Evolutionary conservation across 2,113 vertebrate genomes (phyloP), one percentile per base, ranked within the genome.

Genomic region (Sminthopsis crassicaudata): DNA sequence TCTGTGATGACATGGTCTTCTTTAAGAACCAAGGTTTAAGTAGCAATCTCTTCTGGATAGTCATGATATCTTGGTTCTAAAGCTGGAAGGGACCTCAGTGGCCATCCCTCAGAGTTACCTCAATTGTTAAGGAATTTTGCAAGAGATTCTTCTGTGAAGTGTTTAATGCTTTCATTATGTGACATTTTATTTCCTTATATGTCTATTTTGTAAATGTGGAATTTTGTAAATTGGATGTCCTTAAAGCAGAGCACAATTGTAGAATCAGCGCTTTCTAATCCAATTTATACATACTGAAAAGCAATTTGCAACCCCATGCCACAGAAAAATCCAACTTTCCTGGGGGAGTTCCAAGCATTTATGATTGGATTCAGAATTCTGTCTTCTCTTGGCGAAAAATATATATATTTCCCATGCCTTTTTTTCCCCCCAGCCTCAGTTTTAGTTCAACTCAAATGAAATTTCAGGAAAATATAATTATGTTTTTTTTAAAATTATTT

Each of bases 401-500:
- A 50, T 50, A 36, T 54, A 89, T 48, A 24, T 48, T 46, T 46
- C 23, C 25, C 46, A 3, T 55, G 24, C 60, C 60, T 94, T 91
- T 90, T 48, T 54, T 94, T 94, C 30, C 93, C 94, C 27, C 46
- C 25, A 60, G 27, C 16, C 93, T 53, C 90, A 93, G 90, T 23
- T 95, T 53, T 25, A 90, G 36, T 7, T 12, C 42, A 92, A 50
- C 24, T 4, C 52, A 96, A 94, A 8, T 55, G 54, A 92, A 94
- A 96, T 88, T 94, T 55, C 51, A 92, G 48, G 67, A 24, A 89
- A 96, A 96, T 92, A 89, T 92, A 94, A 92, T 53, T 91, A 19
- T 96, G 57, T 55, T 95, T 96, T 92, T 96, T 95, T 96, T 92
- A 91, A 57, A 57, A 60, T 27, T 95, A n/a, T 91, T 95, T 96